Evolutionary conservation across 2,113 vertebrate genomes (phyloP).

Genomic region (Zosterops borbonicus): DNA sequence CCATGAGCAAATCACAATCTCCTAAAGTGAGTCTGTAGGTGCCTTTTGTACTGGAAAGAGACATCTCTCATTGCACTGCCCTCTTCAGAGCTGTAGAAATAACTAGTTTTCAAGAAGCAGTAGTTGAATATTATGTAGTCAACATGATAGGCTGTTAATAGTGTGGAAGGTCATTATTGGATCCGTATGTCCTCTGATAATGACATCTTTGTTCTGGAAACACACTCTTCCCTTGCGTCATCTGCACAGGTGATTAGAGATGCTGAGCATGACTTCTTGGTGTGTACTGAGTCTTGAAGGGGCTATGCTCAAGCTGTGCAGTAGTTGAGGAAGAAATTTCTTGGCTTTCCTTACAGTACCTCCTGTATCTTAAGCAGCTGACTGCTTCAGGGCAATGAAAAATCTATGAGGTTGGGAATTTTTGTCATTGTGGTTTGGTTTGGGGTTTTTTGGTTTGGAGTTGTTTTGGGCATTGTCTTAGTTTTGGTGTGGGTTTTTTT

Average conservation of each 20-base stretch:
- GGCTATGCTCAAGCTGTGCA: not conserved
- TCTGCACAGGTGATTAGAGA: conserved; percentile 1
- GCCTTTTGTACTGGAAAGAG: not conserved
- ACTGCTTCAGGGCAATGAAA: not conserved
- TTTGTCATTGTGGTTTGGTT: not conserved
- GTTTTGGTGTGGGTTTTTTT: not conserved
- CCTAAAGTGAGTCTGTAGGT: not conserved
- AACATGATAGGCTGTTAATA: not conserved
- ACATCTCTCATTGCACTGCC: not conserved
- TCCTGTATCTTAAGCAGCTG: not conserved
- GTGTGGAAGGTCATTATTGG: conserved; percentile 10
- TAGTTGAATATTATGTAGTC: not conserved
- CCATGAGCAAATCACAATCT: not conserved
- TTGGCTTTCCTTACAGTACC: not conserved
- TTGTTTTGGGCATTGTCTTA: not conserved
- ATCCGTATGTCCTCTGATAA: not conserved
- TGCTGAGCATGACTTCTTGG: not conserved
- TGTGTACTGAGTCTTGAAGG: conserved; percentile 15
- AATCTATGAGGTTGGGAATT: not conserved
- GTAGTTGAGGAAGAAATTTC: not conserved
- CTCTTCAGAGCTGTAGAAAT: not conserved
- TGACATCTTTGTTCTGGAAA: conserved; percentile 25
- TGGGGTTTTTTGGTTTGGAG: not conserved
- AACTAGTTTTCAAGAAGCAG: not conserved
- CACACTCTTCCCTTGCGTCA: not conserved